Percentiles rank a stretch among this genome's conserved stretches.
Evolutionary conservation across 2,888 invertebrate species (phyloP).

Genomic region (Maniola hyperantus): DNA sequence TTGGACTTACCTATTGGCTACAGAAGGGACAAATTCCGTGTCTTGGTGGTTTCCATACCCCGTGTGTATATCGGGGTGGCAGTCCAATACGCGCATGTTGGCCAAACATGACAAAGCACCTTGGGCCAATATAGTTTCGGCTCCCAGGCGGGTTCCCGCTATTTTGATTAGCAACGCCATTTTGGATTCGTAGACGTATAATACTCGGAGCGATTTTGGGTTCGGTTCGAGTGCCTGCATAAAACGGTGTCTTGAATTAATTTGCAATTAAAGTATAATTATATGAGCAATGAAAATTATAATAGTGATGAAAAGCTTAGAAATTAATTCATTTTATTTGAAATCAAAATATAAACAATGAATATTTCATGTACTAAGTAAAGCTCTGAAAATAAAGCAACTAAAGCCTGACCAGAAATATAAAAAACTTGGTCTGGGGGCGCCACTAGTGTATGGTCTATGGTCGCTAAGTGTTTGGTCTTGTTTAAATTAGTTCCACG

Average conservation of each 20-base stretch:
- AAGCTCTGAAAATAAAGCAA: too few species aligned
- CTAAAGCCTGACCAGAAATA: too few species aligned
- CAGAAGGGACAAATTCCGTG: conserved; percentile 62
- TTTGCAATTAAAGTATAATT: too few species aligned
- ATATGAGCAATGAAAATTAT: too few species aligned
- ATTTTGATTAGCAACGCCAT: conserved; percentile 90
- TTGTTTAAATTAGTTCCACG: too few species aligned
- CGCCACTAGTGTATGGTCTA: too few species aligned
- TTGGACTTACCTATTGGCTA: conserved; percentile 54
- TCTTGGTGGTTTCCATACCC: conserved; percentile 40
- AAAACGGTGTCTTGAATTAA: background rate
- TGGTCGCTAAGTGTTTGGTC: too few species aligned
- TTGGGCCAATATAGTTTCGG: conserved; percentile 88
- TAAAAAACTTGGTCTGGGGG: too few species aligned
- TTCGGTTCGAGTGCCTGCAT: conserved; percentile 83
- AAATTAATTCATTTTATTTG: too few species aligned
- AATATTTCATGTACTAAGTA: too few species aligned
- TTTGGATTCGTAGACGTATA: conserved; percentile 94
- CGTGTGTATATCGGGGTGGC: conserved; percentile 86
- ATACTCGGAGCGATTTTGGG: conserved; percentile 86
- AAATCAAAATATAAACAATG: too few species aligned
- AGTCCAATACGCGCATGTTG: conserved; percentile 86
- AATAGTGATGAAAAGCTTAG: too few species aligned
- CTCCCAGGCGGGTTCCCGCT: conserved; percentile 86
- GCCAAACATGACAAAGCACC: conserved; percentile 87